Evolutionary conservation across 2,797 vertebrate genomes (phyloP).

Genomic region (Leuciscus waleckii): DNA sequence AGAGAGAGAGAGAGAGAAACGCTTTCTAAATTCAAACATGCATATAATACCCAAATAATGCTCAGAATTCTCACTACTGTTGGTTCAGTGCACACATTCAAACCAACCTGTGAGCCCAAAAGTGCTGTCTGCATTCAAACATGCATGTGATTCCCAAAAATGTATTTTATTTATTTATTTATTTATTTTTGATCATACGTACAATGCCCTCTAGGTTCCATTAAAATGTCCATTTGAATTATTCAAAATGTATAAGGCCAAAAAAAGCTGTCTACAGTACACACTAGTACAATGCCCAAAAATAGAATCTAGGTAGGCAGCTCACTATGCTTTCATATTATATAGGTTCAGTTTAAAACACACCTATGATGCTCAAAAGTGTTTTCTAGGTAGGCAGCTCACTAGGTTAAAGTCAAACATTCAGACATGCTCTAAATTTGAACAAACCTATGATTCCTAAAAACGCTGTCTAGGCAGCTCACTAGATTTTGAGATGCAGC

Average conservation of each 20-base stretch:
- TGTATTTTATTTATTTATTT: background rate
- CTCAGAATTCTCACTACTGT: background rate
- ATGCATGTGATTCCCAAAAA: background rate
- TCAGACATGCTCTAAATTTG: background rate
- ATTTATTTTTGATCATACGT: too few species aligned
- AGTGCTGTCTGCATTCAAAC: background rate
- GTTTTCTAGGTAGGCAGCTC: background rate
- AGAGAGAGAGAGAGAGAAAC: background rate
- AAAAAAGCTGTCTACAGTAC: background rate
- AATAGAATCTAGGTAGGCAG: background rate
- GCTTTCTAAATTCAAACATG: background rate
- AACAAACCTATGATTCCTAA: background rate
- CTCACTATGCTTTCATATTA: background rate
- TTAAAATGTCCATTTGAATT: background rate
- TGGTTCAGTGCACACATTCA: background rate
- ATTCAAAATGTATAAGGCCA: background rate
- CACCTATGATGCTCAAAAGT: background rate
- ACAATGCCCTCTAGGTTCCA: background rate
- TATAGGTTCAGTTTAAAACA: background rate
- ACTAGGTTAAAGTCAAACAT: background rate
- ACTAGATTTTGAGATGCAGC: conserved; percentile 21
- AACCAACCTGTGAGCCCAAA: background rate
- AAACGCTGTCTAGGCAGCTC: conserved; percentile 21
- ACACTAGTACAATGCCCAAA: background rate
- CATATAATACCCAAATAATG: background rate